Evolutionary conservation across 2,113 vertebrate species (phyloP).

Genomic region (Meleagris gallopavo): DNA sequence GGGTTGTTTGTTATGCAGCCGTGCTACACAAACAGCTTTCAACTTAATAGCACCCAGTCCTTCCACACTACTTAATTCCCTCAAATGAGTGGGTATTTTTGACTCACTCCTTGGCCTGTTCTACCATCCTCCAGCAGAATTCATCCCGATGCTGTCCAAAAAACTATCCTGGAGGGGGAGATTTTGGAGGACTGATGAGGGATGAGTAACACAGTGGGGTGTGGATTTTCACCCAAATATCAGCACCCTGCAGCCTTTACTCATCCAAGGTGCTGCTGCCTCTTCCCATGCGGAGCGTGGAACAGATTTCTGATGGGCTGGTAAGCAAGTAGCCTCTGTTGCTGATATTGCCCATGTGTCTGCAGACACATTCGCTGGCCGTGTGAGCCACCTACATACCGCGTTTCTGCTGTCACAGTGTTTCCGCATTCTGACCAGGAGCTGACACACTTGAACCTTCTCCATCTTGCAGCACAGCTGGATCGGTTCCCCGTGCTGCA

Average conservation of each 20-base stretch:
- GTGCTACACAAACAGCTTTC: background rate
- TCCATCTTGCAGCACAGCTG: background rate
- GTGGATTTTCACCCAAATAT: background rate
- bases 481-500: background rate
- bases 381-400: fast-evolving
- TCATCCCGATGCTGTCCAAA: background rate
- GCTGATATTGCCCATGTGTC: background rate
- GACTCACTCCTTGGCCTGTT: background rate
- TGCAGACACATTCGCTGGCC: fast-evolving
- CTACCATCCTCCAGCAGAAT: background rate
- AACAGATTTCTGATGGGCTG: background rate
- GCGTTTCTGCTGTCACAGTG: background rate
- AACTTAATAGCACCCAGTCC: background rate
- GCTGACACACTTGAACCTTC: background rate
- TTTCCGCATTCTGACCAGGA: background rate
- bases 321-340: background rate
- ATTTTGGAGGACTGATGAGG: background rate
- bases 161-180: background rate
- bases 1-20: background rate
- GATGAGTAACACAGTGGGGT: background rate
- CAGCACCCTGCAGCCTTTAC: background rate
- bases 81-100: background rate
- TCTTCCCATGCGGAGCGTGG: background rate
- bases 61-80: background rate
- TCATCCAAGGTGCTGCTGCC: background rate